Base-by-base conservation (phyloP, 2,888 invertebrate species). In the Stenodera caucasica region DNA sequence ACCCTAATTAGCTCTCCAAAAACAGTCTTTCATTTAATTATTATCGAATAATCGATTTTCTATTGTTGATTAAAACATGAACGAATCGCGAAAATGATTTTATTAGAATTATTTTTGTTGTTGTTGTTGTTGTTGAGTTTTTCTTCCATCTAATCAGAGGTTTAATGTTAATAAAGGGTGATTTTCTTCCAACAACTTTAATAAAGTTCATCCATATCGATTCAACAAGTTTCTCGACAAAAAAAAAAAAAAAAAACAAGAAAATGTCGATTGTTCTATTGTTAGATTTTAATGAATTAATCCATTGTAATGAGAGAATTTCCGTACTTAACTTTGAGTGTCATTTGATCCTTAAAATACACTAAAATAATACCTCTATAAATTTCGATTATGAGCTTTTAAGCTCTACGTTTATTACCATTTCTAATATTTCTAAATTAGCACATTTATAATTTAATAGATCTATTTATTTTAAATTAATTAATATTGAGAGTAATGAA, bases 151-250 rank as follows among this genome's bases (percentile, higher is more conserved):
- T 45, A 45, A 45, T 45, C 45, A 45, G 21, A 45, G 45, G 18
- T 45, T 45, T 21, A n/a, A 45, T 45, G 18, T 45, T 45, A 45
- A 18, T 45, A 45, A 12, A 45, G 21, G 45, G 11, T 45, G 18
- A 15, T 9, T 18, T 21, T 18, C 11, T 11, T 45, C 21, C 45
- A 45, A 45, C 40, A 21, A 45, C 45, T 45, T 45, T 12, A 3
- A 6, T 7, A 26, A 45, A 45, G 18, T 11, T 45, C 21, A 12
- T 45, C 8, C 11, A 2, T 21, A 0, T 2, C 2, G 45, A 45
- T 21, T 45, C 45, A 45, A 45, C 45, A 45, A 45, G 45, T 45
- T 14, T n/a, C n/a, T n/a, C n/a, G n/a, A n/a, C n/a, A n/a, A n/a
- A n/a, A n/a, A n/a, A n/a, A n/a, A n/a, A n/a, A n/a, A n/a, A n/a